Evolutionary conservation across 2,888 invertebrate genomes (phyloP).

Genomic region (Synanthedon myopaeformis): DNA sequence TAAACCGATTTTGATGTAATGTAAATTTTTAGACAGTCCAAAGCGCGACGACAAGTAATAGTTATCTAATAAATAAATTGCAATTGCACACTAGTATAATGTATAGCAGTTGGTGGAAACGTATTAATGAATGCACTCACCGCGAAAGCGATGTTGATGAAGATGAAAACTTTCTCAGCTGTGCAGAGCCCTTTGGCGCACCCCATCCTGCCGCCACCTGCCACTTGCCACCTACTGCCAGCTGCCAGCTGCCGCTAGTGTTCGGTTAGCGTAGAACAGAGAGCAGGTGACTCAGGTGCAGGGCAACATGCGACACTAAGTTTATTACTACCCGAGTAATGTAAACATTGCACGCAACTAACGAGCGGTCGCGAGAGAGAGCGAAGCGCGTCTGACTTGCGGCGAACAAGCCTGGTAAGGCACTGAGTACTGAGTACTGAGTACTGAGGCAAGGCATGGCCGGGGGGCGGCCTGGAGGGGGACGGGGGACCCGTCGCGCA

Average conservation of each 20-base stretch:
- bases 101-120: too few species aligned
- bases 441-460: too few species aligned
- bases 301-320: neutral
- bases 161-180: slow-evolving; percentile 55
- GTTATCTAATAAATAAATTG: too few species aligned
- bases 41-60: too few species aligned
- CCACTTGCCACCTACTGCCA: neutral
- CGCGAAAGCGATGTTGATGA: slow-evolving; percentile 63
- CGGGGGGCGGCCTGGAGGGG: slow-evolving; percentile 6
- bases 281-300: neutral
- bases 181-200: slow-evolving; percentile 46
- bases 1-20: too few species aligned
- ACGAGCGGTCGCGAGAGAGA: neutral
- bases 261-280: neutral
- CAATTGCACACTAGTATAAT: too few species aligned
- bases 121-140: slow-evolving; percentile 22
- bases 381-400: slow-evolving; percentile 6
- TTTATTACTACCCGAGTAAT: neutral
- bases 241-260: neutral
- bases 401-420: slow-evolving; percentile 40
- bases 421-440: slow-evolving; percentile 23
- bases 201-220: slow-evolving; percentile 25
- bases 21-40: too few species aligned
- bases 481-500: slow-evolving; percentile 5
- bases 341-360: neutral